Evolutionary conservation across 2,797 vertebrate genomes (phyloP), one percentile per base, ranked within the genome.

Genomic region (Acipenser oxyrinchus): DNA sequence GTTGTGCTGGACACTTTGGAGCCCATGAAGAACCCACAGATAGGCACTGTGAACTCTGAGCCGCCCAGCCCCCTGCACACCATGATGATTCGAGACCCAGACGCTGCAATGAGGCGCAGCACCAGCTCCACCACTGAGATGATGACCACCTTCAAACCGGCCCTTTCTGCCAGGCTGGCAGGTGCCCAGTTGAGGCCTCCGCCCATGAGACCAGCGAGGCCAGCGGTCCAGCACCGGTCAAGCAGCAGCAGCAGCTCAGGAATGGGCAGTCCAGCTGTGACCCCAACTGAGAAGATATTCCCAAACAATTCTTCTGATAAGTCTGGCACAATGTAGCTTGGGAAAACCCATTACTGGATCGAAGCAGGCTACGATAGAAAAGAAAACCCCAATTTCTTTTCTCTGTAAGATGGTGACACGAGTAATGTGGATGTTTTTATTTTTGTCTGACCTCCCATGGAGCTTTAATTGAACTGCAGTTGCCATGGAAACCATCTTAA

Each of bases 1-100:
- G 93, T 97, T 65, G 95, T 97, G 48, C 89, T 97, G 78, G 95
- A 97, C 88, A 97, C 95, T 0, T 79, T 97, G 81, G 95, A 97
- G 82, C 94, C 93, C 48, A 84, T 95, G 77, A 97, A 96, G 79
- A 95, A 93, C 83, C 92, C 95, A 0, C 48, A 78, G 0, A 13
- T 77, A 48, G 86, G 86, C 0, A 81, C 89, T 0, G 77, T 88
- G 59, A 92, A 88, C 83, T 97, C 96, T 0, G 90, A 83, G 75
- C 90, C 91, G 0, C 86, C 89, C 80, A 96, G 94, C 74, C 95
- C 95, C 0, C 88, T 95, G 53, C 94, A 96, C 85, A 96, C 94
- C 80, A 96, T 96, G 71, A 88, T 93, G 76, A 96, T 97, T 83
- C 83, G 94, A 8, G 94, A 96, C 81, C 95, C 93, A 0, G 95